Evolutionary conservation across 2,888 invertebrate species (phyloP), one percentile per base, ranked within the genome.

Genomic region (Panorpa germanica): DNA sequence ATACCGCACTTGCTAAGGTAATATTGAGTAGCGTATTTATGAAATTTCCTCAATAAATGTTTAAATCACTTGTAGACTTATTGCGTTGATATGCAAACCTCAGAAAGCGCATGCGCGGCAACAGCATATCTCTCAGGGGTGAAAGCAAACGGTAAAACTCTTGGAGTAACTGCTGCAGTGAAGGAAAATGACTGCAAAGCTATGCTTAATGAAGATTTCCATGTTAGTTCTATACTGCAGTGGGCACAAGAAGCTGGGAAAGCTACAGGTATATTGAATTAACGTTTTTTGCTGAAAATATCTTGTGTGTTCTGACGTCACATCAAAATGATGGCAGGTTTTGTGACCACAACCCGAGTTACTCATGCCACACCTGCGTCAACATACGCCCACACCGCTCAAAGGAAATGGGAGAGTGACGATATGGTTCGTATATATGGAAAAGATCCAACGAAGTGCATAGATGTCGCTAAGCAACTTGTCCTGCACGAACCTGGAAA

Each of bases 281-380:
- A n/a, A n/a, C n/a, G n/a, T n/a, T n/a, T n/a, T n/a, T n/a, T n/a
- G n/a, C n/a, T n/a, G n/a, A n/a, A n/a, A n/a, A n/a, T n/a, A n/a
- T n/a, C n/a, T n/a, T n/a, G n/a, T n/a, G n/a, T n/a, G n/a, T n/a
- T n/a, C n/a, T n/a, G n/a, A n/a, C n/a, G n/a, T n/a, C n/a, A n/a
- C n/a, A n/a, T n/a, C n/a, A n/a, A n/a, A n/a, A n/a, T n/a, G n/a
- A n/a, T n/a, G n/a, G n/a, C 43, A 55, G 69, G 68, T 6, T 45
- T 74, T 2, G 78, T 82, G 2, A 83, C 83, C 1, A 80, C 76
- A 0, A 76, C 80, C 0, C 57, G 80, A 15, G 65, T 83, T 0
- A 82, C 82, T 0, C 78, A 82, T 45, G 82, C 81, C 0, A 75
- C 77, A 1, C 81, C 81, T 1, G 71, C 75, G 0, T 69, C 65